A percentile compares a stretch with the other conserved stretches of the same genome.
phyloP scores from a whole-genome alignment of 2,888 invertebrate species.

The Drosophila nr. perissopoda region DNA sequence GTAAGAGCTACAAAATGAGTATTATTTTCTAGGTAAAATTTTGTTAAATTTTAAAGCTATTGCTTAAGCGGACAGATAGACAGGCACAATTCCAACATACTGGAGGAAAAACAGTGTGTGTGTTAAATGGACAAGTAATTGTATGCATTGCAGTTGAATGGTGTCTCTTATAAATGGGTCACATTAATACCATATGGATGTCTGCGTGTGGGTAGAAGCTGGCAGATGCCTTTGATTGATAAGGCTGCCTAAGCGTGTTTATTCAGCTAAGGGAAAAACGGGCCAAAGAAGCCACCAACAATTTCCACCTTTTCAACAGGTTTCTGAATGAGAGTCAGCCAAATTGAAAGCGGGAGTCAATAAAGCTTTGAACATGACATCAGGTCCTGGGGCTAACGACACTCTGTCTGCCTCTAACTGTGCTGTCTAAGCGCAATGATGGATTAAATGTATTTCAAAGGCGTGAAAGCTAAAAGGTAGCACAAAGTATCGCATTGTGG shows the following conservation, averaged over 20 bases:
- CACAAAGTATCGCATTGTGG: slow-evolving; percentile 76
- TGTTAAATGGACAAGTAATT: slow-evolving; percentile 4
- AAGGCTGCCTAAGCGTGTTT: slow-evolving; percentile 79
- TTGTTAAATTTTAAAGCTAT: neutral
- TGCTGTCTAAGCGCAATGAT: slow-evolving; percentile 62
- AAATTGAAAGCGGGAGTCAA: slow-evolving; percentile 78
- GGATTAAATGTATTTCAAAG: slow-evolving; percentile 81
- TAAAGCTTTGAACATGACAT: slow-evolving; percentile 64
- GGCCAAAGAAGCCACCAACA: slow-evolving; percentile 54
- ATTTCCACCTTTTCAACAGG: slow-evolving; percentile 79
- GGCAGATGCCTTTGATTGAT: slow-evolving; percentile 75
- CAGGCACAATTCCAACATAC: neutral
- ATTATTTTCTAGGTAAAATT: neutral
- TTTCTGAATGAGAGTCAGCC: slow-evolving; percentile 53
- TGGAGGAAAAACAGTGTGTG: neutral
- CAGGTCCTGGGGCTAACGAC: slow-evolving; percentile 36
- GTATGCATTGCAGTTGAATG: slow-evolving; percentile 15
- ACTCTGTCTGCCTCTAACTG: slow-evolving; percentile 24
- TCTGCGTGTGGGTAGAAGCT: slow-evolving; percentile 15
- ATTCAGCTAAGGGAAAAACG: slow-evolving; percentile 43
- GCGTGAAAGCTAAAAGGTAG: slow-evolving; percentile 78
- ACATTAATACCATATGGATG: slow-evolving; percentile 70
- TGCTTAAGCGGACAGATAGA: neutral
- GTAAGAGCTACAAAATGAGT: neutral
- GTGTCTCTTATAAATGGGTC: slow-evolving; percentile 57